Percentiles rank a stretch among this genome's conserved stretches.
Evolutionary conservation across 2,113 vertebrate genomes (phyloP).

Genomic region (Aepyceros melampus): DNA sequence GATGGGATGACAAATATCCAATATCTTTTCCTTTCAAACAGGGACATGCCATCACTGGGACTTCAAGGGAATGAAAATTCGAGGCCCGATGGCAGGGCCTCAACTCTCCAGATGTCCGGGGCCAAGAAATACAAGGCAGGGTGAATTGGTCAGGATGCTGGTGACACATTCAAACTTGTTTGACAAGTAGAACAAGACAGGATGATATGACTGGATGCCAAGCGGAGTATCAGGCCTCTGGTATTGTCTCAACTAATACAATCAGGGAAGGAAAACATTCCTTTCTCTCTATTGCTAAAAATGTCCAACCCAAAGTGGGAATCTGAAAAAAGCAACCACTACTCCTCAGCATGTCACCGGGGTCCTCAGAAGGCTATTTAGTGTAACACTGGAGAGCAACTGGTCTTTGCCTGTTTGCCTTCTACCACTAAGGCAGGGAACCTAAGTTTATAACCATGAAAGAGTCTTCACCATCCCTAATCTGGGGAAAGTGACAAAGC

Average conservation of each 20-base stretch:
- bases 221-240: neutral
- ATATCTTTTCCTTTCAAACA: slow-evolving; percentile 24
- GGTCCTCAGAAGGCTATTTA: neutral
- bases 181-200: slow-evolving; percentile 72
- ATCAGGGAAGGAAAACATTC: slow-evolving; percentile 12
- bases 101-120: slow-evolving; percentile 55
- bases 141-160: slow-evolving; percentile 61
- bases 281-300: neutral
- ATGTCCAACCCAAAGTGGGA: neutral
- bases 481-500: neutral
- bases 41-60: neutral
- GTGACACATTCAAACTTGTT: slow-evolving; percentile 67
- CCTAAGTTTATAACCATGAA: neutral
- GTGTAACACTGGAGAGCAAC: neutral
- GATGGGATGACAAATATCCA: neutral
- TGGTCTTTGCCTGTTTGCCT: neutral
- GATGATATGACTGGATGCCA: slow-evolving; percentile 43
- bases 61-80: slow-evolving; percentile 34
- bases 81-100: slow-evolving; percentile 12
- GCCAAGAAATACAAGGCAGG: slow-evolving; percentile 48
- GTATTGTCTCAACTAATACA: slow-evolving; percentile 58
- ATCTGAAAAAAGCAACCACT: neutral
- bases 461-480: neutral
- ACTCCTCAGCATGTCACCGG: neutral
- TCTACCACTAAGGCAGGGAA: neutral